A percentile compares a stretch with the other conserved stretches of the same genome.
These are phyloP conservation scores for Lepidurus arcticus DNA, from an alignment of 1,140 invertebrate species.

Conservation along the genomic window DNA sequence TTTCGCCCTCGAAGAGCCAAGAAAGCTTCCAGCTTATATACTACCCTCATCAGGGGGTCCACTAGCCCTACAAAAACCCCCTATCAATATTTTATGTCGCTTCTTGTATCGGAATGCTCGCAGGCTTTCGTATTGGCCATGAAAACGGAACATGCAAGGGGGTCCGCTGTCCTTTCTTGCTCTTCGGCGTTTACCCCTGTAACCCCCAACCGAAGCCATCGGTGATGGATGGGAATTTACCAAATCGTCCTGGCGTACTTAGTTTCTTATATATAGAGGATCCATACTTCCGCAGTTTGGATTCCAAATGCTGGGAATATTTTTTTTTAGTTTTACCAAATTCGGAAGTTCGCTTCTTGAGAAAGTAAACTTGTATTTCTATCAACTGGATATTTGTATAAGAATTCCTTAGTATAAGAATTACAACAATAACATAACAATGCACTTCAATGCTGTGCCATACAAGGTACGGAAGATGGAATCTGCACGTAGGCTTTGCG, in stretches of 20 bases:
- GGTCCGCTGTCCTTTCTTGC: not conserved
- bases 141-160: not conserved
- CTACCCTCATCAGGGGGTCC: not conserved
- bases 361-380: too few species aligned
- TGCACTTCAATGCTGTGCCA: too few species aligned
- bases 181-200: not conserved
- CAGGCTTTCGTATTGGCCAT: not conserved
- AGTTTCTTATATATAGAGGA: not conserved
- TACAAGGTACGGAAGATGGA: too few species aligned
- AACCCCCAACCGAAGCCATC: not conserved
- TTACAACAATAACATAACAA: too few species aligned
- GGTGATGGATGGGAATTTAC: not conserved
- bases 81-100: slow-evolving; percentile 22
- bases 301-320: not conserved
- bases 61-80: slow-evolving; percentile 10
- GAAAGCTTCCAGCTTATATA: not conserved
- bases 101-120: slow-evolving; percentile 8
- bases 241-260: not conserved
- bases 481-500: too few species aligned
- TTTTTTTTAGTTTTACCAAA: too few species aligned
- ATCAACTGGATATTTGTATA: too few species aligned
- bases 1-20: not conserved
- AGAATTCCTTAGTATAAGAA: too few species aligned
- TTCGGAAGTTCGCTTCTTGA: too few species aligned
- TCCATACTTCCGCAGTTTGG: not conserved